A percentile compares a stretch with the other conserved stretches of the same genome.
These are phyloP conservation scores for Eulemur albifrons DNA, from an alignment of 2,797 vertebrate genomes.

Conservation along the genomic window DNA sequence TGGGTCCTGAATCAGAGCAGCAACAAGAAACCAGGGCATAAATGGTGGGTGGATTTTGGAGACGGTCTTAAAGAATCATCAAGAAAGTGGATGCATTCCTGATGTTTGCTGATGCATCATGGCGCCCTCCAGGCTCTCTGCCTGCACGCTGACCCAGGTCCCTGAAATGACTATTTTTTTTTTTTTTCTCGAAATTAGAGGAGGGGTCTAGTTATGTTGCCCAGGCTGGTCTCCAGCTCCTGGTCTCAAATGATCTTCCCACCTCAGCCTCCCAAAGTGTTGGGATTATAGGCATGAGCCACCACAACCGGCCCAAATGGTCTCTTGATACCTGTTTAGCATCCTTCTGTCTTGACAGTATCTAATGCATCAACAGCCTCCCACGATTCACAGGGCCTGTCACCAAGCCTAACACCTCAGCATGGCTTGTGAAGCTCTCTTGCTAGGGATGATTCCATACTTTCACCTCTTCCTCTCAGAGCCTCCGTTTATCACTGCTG, in stretches of 20 bases:
- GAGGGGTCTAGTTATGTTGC: neutral
- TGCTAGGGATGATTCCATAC: neutral
- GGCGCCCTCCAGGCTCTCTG: neutral
- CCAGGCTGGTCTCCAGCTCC: neutral
- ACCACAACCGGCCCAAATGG: neutral
- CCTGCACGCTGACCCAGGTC: neutral
- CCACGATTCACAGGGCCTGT: no score
- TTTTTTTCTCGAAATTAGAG: neutral
- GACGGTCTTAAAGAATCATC: neutral
- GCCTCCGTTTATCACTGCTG: neutral
- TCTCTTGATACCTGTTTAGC: neutral
- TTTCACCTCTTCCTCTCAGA: neutral
- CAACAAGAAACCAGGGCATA: neutral
- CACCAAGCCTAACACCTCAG: neutral
- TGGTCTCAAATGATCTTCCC: neutral
- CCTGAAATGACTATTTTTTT: neutral
- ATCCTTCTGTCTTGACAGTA: neutral
- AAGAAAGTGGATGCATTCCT: neutral
- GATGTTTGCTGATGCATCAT: neutral
- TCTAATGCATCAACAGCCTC: neutral
- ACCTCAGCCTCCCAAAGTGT: neutral
- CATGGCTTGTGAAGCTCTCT: neutral
- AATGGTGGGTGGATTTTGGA: neutral
- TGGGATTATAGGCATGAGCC: neutral
- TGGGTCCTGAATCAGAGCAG: neutral